Evolutionary conservation across 2,113 vertebrate genomes (phyloP).

Genomic region (Tupaia chinensis): DNA sequence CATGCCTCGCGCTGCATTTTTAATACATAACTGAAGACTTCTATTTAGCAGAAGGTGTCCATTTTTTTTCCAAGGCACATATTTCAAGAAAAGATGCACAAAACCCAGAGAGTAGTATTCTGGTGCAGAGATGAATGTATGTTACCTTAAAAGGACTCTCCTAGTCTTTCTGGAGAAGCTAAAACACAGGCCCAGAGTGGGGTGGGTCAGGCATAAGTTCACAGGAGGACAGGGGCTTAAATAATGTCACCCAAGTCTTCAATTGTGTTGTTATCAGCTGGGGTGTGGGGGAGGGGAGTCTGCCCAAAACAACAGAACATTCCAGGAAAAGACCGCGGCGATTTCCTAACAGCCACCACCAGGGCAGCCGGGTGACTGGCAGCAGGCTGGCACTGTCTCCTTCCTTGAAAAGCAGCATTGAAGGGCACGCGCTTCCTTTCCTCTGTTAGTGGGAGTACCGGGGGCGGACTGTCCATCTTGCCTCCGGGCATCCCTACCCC

Average conservation of each 20-base stretch:
- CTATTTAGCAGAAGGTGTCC: not conserved
- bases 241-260: not conserved
- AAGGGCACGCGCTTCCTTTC: not conserved
- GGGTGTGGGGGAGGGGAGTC: not conserved
- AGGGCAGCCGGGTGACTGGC: too few relatives aligned
- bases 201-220: not conserved
- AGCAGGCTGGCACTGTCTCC: not conserved
- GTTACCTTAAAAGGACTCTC: not conserved
- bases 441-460: too few relatives aligned
- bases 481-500: conserved; percentile 65
- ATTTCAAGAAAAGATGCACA: not conserved
- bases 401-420: conserved; percentile 27
- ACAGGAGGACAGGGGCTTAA: too few relatives aligned
- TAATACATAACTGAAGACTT: not conserved
- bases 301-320: not conserved
- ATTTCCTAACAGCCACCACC: not conserved
- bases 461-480: not conserved
- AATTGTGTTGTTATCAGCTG: not conserved
- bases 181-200: not conserved
- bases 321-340: not conserved
- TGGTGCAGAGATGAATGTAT: not conserved
- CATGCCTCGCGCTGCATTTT: not conserved
- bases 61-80: not conserved
- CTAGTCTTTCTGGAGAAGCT: not conserved
- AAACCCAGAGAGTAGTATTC: not conserved